Conservation (phyloP, 2,797 vertebrate genomes). For the Coendou prehensilis region DNA sequence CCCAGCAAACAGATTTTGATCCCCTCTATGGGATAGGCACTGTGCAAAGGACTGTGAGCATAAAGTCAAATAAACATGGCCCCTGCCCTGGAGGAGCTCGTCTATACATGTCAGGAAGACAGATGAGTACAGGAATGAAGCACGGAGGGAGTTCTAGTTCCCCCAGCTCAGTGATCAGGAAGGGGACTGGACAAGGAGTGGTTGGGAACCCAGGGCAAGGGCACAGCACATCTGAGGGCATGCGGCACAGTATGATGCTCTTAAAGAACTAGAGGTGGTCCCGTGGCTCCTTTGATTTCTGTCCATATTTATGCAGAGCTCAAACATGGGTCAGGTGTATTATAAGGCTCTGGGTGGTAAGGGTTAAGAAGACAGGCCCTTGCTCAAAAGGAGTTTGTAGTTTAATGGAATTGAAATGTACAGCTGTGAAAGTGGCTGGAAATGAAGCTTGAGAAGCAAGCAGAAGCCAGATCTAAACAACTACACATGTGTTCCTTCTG, state of each 20-base stretch:
- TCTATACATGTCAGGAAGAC: not conserved
- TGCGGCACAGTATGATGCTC: fast-evolving
- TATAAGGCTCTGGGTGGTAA: not conserved
- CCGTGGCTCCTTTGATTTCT: not conserved
- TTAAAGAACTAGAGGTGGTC: not conserved
- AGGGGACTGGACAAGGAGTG: not conserved
- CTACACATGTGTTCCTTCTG: fast-evolving
- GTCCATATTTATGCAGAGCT: not conserved
- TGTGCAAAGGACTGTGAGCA: not conserved
- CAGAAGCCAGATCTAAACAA: constrained; percentile 44
- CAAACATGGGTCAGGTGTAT: not conserved
- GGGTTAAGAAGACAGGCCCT: not conserved
- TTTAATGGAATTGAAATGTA: not conserved
- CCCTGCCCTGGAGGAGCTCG: not conserved
- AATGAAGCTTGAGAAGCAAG: not conserved
- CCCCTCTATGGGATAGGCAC: constrained; percentile 12
- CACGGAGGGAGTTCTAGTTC: not conserved
- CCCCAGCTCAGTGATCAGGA: not conserved
- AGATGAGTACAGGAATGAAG: not conserved
- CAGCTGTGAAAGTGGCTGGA: not conserved
- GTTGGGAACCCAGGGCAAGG: not conserved
- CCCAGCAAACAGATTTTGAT: not conserved
- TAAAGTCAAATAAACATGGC: not conserved
- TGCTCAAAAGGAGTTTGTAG: not conserved
- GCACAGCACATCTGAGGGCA: not conserved